A percentile compares a stretch with the other conserved stretches of the same genome.
Evolutionary conservation across 2,113 vertebrate species (phyloP).

Genomic region (Mohoua ochrocephala): DNA sequence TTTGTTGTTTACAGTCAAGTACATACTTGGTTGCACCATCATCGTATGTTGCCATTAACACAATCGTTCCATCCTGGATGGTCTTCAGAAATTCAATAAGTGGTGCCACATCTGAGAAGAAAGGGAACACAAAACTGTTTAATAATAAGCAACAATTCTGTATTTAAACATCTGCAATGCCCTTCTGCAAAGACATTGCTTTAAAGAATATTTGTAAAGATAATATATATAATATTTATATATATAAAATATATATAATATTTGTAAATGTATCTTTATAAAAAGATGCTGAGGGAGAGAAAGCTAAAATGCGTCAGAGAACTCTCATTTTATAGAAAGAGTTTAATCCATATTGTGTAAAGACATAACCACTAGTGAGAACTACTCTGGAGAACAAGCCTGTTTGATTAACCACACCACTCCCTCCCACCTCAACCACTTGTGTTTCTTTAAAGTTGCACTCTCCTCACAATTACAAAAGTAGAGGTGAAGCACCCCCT

Average conservation of each 20-base stretch:
- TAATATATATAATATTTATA: not conserved
- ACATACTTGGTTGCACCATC: constrained; percentile 92
- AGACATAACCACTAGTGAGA: not conserved
- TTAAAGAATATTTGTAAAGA: not conserved
- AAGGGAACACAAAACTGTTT: not conserved
- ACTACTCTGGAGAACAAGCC: not conserved
- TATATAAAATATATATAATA: not conserved
- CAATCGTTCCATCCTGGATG: constrained; percentile 86
- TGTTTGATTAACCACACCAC: not conserved
- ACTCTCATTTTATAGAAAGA: not conserved
- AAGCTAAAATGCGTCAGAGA: not conserved
- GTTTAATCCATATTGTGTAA: not conserved
- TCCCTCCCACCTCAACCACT: not conserved
- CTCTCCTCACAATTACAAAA: not conserved
- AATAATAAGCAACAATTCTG: not conserved
- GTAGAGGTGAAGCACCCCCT: not conserved
- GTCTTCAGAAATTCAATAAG: constrained; percentile 88
- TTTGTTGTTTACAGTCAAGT: not conserved
- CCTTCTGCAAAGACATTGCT: not conserved
- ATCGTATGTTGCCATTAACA: constrained; percentile 93
- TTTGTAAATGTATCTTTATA: not conserved
- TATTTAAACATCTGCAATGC: not conserved
- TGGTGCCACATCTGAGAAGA: constrained; percentile 81
- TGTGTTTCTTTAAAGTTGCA: not conserved
- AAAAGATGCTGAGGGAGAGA: not conserved